These are phyloP conservation scores for Cygnus buccinator DNA, from an alignment of 2,113 vertebrate genomes.

Conservation along the genomic window DNA sequence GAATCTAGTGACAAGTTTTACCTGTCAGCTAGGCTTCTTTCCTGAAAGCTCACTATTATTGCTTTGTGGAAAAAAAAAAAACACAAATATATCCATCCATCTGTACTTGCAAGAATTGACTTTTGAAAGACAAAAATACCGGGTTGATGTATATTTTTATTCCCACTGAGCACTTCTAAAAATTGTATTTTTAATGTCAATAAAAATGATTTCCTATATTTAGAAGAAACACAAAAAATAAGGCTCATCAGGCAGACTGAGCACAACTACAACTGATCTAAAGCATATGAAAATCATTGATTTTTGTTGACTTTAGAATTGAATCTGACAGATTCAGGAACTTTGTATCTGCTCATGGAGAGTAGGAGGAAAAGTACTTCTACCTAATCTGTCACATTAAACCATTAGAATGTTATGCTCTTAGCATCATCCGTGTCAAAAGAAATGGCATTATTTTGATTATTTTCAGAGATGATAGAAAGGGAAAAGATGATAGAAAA, in stretches of 20 bases:
- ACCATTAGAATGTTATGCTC: neutral
- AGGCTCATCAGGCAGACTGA: neutral
- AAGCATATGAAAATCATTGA: neutral
- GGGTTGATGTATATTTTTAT: neutral
- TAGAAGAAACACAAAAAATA: neutral
- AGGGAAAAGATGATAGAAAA: neutral
- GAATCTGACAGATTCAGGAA: constrained; percentile 14
- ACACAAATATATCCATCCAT: neutral
- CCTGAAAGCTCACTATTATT: neutral
- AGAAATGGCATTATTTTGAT: neutral
- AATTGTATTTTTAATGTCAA: neutral
- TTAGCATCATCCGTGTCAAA: neutral
- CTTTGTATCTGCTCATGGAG: neutral
- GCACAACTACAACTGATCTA: neutral
- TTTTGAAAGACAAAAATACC: neutral
- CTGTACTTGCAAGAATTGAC: neutral
- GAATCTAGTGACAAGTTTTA: neutral
- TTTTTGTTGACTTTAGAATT: neutral
- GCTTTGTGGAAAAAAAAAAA: neutral
- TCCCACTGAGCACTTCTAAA: neutral
- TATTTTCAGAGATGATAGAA: neutral
- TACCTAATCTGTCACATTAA: neutral
- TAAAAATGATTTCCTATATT: neutral
- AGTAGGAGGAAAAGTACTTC: neutral
- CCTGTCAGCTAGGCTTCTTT: neutral